Base-by-base conservation (phyloP, 2,113 vertebrate genomes). In the Cochlearius cochlearius region DNA sequence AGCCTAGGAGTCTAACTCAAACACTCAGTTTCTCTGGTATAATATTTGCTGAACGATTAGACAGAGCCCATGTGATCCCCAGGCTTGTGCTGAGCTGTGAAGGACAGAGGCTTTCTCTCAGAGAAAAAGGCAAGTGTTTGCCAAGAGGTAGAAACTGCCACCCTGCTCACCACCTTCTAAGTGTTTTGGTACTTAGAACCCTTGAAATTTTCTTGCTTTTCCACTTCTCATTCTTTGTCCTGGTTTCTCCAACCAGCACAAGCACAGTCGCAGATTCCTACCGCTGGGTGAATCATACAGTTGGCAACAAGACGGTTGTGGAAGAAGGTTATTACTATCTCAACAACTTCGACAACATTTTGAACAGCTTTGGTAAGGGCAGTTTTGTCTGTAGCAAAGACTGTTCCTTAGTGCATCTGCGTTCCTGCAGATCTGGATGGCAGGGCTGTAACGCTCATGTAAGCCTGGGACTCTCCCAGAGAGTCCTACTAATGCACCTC, bases 241-340 rank as follows among this genome's bases (percentile, higher is more conserved):
- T 74, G 39, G 11, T 91, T 81, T 86, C 67, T 78, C 76, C 11
- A 5, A 36, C 41, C 92, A 99, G 99, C 92, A 97, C 97, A 7
- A 99, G 99, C 96, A 99, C 99, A 0, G 99, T 99, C 1, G 99
- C 99, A 1, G 99, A 99, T 16, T 98, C 99, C 52, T 99, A 99
- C 97, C 99, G 98, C 85, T 99, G 98, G 97, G 96, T 98, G 87
- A 99, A 99, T 47, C 96, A 96, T 88, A 99, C 99, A 1, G 34
- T 98, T 53, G 99, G 98, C 94, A 99, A 99, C 96, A 98, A 85
- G 97, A 99, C 99, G 0, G 88, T 98, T 26, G 95, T 99, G 94
- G 98, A 99, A 18, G 99, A 99, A 72, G 99, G 99, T 43, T 99
- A 99, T 97, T 99, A 99, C 95, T 99, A 99, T 98, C 99, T 99